These are phyloP conservation scores for Podilymbus podiceps DNA, from an alignment of 2,113 vertebrate genomes.

Conservation along the genomic window DNA sequence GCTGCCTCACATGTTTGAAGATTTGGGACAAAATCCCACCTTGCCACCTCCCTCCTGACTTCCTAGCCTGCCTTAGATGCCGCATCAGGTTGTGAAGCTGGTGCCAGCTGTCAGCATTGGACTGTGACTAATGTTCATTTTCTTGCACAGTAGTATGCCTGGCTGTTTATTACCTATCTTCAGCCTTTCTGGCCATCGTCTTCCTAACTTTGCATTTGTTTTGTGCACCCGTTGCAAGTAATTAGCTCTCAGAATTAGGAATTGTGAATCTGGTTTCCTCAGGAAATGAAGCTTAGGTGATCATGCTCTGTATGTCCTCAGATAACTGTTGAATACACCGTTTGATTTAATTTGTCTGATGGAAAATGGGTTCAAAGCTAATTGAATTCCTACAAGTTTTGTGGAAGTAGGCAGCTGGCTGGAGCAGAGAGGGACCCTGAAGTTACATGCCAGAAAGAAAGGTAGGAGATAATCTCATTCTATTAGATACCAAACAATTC, in stretches of 20 bases:
- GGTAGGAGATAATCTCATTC: not conserved
- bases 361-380: not conserved
- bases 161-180: not conserved
- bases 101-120: not conserved
- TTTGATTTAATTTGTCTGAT: constrained; percentile 25
- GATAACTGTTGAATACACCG: not conserved
- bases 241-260: not conserved
- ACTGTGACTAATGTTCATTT: not conserved
- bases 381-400: constrained; percentile 15
- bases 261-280: not conserved
- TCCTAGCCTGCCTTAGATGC: not conserved
- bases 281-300: not conserved
- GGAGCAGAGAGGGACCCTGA: not conserved
- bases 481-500: not conserved
- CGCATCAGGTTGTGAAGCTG: not conserved
- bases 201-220: not conserved
- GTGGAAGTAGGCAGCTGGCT: not conserved
- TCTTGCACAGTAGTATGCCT: not conserved
- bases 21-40: not conserved
- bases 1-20: not conserved
- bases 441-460: not conserved
- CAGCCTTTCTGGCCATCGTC: not conserved
- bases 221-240: not conserved
- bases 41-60: not conserved
- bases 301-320: not conserved